These are phyloP conservation scores for Neopelma chrysocephalum DNA, from an alignment of 2,797 vertebrate genomes.

Conservation along the genomic window DNA sequence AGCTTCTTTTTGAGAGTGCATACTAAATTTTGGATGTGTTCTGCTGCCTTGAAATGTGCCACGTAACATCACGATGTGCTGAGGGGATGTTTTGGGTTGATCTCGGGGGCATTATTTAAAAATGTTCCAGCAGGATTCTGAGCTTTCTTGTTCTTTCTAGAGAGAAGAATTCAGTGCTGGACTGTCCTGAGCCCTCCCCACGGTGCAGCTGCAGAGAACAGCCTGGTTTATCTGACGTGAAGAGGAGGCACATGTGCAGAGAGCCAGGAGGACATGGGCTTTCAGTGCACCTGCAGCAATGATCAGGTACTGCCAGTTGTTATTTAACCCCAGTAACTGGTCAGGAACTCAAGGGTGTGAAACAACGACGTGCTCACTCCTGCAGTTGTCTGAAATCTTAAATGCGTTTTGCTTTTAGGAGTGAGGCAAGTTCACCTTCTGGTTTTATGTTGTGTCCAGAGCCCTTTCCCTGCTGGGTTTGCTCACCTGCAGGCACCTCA, in stretches of 20 bases:
- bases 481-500: not conserved
- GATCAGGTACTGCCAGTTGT: constrained; percentile 26
- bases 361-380: not conserved
- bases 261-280: constrained; percentile 60
- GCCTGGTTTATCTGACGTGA: constrained; percentile 28
- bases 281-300: constrained; percentile 35
- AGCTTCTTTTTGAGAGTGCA: not conserved
- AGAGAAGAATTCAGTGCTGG: constrained; percentile 29
- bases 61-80: not conserved
- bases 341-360: not conserved
- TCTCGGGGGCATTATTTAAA: not conserved
- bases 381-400: not conserved
- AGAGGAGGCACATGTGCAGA: constrained; percentile 34
- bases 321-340: not conserved
- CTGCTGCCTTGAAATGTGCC: not conserved
- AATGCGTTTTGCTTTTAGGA: not conserved
- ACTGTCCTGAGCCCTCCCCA: not conserved
- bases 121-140: not conserved
- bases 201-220: not conserved
- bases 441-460: rapidly evolving
- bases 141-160: constrained; percentile 30
- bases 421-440: not conserved
- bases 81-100: not conserved
- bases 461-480: not conserved
- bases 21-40: not conserved